Base-by-base conservation (phyloP, 2,113 vertebrate genomes). In the Cyphomyrus discorhynchus region DNA sequence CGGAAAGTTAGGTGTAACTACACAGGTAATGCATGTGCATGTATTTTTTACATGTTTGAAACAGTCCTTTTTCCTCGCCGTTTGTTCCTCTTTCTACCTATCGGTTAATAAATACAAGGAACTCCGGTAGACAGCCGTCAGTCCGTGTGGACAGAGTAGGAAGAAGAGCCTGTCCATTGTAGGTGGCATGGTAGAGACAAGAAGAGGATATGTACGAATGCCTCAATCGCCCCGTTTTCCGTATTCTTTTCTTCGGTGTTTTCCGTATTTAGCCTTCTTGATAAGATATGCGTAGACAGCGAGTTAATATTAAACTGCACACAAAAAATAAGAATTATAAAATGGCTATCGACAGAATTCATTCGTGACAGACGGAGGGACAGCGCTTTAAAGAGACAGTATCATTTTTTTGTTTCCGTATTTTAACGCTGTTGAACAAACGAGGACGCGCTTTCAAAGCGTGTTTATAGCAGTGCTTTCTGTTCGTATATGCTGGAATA, bases 341-440 rank as follows among this genome's bases (percentile, higher is more conserved):
- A 89, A 88, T 90, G 77, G 87, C 90, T 85, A 88, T 88, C 90
- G 92, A 90, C 91, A 92, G 92, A 90, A 88, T 86, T 52, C 91
- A 89, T 91, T 86, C 84, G 88, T 90, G 91, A 91, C 90, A 92
- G 92, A 92, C 80, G 45, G 77, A 91, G 93, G 93, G 94, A 94
- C 93, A 92, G 56, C 89, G 53, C 62, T 95, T 95, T 95, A 96
- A 96, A 96, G 95, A 53, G 93, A 95, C 94, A 95, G 95, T 86
- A 91, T 89, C 92, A n/a, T 86, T n/a, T 88, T 89, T 89, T 91
- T 90, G 89, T 93, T 93, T 93, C 92, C 92, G 92, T 92, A 46
- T 93, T 93, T 70, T 87, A 86, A 45, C 90, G n/a, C 46, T 27
- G 50, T 84, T 1, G 1, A 31, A 27, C 53, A 88, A 8, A 8